Conservation (phyloP, 2,797 vertebrate genomes). For the Stomatorhinus walkeri region DNA sequence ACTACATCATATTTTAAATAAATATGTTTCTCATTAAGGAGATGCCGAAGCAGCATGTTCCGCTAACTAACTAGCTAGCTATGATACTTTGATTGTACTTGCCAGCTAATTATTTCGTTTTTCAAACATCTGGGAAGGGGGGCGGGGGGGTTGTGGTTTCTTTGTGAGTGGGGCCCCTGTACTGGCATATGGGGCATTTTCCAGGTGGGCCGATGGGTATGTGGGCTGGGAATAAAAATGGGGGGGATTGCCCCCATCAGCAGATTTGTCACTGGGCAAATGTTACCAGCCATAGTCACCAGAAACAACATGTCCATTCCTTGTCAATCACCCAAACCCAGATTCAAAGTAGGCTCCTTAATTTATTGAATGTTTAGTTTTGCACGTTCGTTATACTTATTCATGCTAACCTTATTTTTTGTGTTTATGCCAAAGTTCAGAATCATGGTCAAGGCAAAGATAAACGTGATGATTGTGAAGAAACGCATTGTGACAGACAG, state of each 20-base stretch:
- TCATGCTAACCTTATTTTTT: not conserved
- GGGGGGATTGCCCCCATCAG: too few relatives aligned
- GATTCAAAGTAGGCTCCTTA: not conserved
- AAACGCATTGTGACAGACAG: not conserved
- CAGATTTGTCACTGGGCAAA: not conserved
- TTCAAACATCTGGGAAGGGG: not conserved
- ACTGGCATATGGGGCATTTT: not conserved
- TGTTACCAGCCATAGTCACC: not conserved
- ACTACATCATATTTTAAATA: not conserved
- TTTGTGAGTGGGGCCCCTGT: not conserved
- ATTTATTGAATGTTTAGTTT: not conserved
- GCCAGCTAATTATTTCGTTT: not conserved
- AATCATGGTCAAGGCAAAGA: not conserved
- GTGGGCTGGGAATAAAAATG: not conserved
- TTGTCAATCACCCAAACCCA: not conserved
- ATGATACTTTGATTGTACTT: not conserved
- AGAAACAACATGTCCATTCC: not conserved
- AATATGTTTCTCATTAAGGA: not conserved
- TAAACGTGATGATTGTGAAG: not conserved
- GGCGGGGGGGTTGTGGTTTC: not conserved
- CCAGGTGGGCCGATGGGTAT: not conserved
- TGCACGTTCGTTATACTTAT: not conserved
- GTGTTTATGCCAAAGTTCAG: not conserved
- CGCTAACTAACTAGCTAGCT: not conserved
- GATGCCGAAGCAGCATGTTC: not conserved